Conservation (phyloP, 2,888 invertebrate species). For the Parthenolecanium corni region DNA sequence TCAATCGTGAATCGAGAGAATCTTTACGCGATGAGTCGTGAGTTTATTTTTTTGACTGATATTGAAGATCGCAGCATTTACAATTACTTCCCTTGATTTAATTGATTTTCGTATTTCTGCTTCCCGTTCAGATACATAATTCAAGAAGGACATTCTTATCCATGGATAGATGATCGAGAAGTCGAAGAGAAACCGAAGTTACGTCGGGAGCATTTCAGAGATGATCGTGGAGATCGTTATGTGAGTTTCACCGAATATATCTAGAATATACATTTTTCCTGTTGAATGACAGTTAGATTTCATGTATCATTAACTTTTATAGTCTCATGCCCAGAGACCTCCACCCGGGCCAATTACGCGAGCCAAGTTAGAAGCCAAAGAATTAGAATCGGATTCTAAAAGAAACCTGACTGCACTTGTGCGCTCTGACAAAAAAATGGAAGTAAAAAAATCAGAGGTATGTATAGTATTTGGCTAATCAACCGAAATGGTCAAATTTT, state of each 20-base stretch:
- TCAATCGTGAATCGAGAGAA: slow-evolving; percentile 17
- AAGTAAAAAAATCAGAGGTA: slow-evolving; percentile 29
- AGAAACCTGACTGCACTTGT: slow-evolving; percentile 38
- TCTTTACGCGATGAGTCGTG: slow-evolving; percentile 17
- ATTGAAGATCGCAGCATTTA: not conserved
- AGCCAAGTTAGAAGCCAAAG: slow-evolving; percentile 49
- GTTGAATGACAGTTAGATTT: not conserved
- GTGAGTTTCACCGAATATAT: slow-evolving; percentile 1
- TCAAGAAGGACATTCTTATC: slow-evolving; percentile 7
- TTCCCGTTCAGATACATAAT: slow-evolving; percentile 10
- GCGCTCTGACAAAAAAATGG: slow-evolving; percentile 30
- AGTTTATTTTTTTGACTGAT: not conserved
- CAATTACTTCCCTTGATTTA: not conserved
- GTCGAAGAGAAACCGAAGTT: slow-evolving; percentile 6
- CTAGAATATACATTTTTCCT: not conserved
- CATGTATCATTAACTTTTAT: not conserved
- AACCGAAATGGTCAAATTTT: not conserved
- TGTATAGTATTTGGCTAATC: not conserved
- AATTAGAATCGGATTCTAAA: slow-evolving; percentile 37
- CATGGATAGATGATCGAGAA: slow-evolving; percentile 6
- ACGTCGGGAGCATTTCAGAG: slow-evolving; percentile 9
- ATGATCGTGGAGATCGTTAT: slow-evolving; percentile 18
- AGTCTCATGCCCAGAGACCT: slow-evolving; percentile 35
- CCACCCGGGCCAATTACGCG: slow-evolving; percentile 51
- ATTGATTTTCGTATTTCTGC: not conserved